Percentiles rank a stretch among this genome's conserved stretches.
Evolutionary conservation across 2,888 invertebrate species (phyloP).

Genomic region (Dascillus cervinus): DNA sequence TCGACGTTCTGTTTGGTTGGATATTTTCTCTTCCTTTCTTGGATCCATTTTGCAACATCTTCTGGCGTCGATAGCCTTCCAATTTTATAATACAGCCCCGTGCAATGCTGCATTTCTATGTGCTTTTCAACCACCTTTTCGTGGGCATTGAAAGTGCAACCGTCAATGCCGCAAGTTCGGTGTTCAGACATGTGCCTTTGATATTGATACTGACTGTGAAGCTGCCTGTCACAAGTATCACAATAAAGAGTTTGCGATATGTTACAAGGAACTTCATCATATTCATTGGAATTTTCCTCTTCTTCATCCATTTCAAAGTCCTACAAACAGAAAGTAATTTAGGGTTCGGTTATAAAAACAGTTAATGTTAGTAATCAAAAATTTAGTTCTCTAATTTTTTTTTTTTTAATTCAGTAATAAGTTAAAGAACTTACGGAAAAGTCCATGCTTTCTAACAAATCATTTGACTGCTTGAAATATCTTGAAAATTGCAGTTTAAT

Average conservation of each 20-base stretch:
- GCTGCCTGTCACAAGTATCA: conserved; percentile 76
- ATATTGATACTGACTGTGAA: conserved; percentile 52
- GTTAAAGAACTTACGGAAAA: conserved; percentile 13
- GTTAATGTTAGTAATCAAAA: too few relatives aligned
- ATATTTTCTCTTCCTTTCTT: conserved; percentile 65
- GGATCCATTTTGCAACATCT: conserved; percentile 77
- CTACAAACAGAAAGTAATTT: too few relatives aligned
- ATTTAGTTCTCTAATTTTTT: too few relatives aligned
- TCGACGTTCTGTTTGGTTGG: conserved; percentile 49
- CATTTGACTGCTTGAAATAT: too few relatives aligned
- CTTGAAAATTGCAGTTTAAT: too few relatives aligned
- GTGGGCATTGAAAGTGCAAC: conserved; percentile 73
- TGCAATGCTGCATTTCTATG: conserved; percentile 72
- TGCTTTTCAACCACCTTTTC: conserved; percentile 74
- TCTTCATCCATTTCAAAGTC: conserved; percentile 3
- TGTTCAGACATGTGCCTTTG: conserved; percentile 66
- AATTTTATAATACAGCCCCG: conserved; percentile 75
- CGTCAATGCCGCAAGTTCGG: conserved; percentile 70
- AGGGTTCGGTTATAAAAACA: too few relatives aligned
- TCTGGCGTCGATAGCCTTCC: conserved; percentile 68
- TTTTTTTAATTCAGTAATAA: too few relatives aligned
- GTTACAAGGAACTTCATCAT: conserved; percentile 2
- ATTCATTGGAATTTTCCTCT: conserved; percentile 7
- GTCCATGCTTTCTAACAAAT: conserved; percentile 10
- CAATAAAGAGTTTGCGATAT: conserved; percentile 48